phyloP scores from a whole-genome alignment of 37 sponge, comb jelly and placozoan species.

The Cliona cf. orientalis region DNA sequence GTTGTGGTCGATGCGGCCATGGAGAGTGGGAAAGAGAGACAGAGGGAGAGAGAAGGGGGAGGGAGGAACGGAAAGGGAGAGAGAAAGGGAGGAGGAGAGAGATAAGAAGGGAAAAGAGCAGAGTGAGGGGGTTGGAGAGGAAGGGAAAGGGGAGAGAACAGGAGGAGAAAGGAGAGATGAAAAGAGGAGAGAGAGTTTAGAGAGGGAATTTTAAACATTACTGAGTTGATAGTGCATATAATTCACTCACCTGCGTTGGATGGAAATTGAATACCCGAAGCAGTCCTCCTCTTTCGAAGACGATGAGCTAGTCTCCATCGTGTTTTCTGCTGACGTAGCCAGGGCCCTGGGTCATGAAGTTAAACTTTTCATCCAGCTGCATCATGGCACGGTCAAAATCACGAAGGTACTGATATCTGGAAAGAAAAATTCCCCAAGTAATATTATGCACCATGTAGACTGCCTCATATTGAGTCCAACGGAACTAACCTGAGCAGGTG shows the following conservation, averaged over 20 bases:
- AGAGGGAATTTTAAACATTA: too few relatives aligned
- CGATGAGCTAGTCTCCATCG: slow-evolving; percentile 88
- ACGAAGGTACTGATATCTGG: slow-evolving; percentile 83
- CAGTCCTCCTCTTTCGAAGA: slow-evolving; percentile 86
- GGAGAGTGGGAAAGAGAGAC: too few relatives aligned
- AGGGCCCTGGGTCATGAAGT: slow-evolving; percentile 61
- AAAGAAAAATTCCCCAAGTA: background rate
- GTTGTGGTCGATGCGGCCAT: slow-evolving; percentile 63
- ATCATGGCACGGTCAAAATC: slow-evolving; percentile 88
- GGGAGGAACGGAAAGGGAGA: too few relatives aligned
- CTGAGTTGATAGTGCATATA: background rate
- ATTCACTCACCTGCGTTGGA: slow-evolving; percentile 37
- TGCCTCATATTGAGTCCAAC: background rate
- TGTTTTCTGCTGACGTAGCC: slow-evolving; percentile 85
- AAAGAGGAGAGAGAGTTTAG: too few relatives aligned
- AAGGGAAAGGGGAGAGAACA: too few relatives aligned
- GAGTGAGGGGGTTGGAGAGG: too few relatives aligned
- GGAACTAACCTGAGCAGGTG: slow-evolving; percentile 42
- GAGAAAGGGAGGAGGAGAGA: too few relatives aligned
- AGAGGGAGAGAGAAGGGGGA: too few relatives aligned
- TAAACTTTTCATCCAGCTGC: slow-evolving; percentile 54
- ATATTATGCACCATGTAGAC: background rate
- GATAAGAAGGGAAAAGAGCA: too few relatives aligned
- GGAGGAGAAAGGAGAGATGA: too few relatives aligned
- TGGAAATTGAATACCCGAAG: slow-evolving; percentile 93